phyloP scores from a whole-genome alignment of 2,113 vertebrate genomes.

The Bujurquina vittata region DNA sequence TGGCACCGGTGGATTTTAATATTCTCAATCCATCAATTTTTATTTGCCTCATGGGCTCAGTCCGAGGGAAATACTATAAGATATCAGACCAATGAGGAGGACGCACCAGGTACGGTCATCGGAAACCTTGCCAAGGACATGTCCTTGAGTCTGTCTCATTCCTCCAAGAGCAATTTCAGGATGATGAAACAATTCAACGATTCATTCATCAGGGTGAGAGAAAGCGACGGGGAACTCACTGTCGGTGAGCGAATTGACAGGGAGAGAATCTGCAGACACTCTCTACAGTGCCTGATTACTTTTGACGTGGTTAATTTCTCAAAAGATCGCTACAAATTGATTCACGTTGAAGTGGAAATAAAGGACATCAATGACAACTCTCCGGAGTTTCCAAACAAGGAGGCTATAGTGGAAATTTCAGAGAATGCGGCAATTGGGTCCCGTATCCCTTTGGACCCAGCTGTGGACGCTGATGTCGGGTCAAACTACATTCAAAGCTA shows the following conservation, averaged over 20 bases:
- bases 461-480: constrained; percentile 90
- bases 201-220: constrained; percentile 90
- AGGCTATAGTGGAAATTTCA: constrained; percentile 88
- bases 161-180: constrained; percentile 89
- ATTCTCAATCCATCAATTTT: constrained; percentile 58
- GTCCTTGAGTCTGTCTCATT: constrained; percentile 84
- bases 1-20: constrained; percentile 76
- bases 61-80: constrained; percentile 88
- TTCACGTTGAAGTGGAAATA: constrained; percentile 96
- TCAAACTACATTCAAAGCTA: constrained; percentile 93
- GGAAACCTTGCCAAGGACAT: constrained; percentile 93
- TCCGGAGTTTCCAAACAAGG: constrained; percentile 87
- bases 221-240: constrained; percentile 91
- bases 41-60: constrained; percentile 61
- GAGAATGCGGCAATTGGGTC: constrained; percentile 89
- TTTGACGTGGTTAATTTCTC: constrained; percentile 95
- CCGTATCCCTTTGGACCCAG: constrained; percentile 88
- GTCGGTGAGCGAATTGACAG: constrained; percentile 92
- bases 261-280: constrained; percentile 88
- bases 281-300: constrained; percentile 87
- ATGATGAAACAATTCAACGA: constrained; percentile 95
- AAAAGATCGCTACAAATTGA: constrained; percentile 89
- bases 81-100: constrained; percentile 92
- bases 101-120: constrained; percentile 89
- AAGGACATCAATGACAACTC: constrained; percentile 94